These are phyloP conservation scores for Ploceus nigricollis DNA, from an alignment of 2,113 vertebrate genomes.

Conservation along the genomic window DNA sequence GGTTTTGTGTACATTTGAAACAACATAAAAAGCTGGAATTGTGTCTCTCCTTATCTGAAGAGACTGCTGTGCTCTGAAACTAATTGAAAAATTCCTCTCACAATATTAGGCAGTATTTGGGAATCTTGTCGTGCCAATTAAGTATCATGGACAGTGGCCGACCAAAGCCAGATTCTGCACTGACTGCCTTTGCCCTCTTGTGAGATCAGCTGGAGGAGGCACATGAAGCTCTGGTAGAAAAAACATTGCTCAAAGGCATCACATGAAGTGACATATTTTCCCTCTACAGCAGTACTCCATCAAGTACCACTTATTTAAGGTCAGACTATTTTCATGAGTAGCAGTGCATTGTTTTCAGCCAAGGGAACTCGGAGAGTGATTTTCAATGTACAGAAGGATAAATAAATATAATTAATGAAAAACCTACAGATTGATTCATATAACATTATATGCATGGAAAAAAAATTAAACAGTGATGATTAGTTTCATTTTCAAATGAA, in stretches of 20 bases:
- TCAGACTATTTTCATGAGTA: not conserved
- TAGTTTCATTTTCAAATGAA: not conserved
- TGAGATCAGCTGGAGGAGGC: not conserved
- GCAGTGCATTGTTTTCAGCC: not conserved
- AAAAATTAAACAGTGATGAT: not conserved
- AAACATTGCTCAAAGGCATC: not conserved
- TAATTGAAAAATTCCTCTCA: not conserved
- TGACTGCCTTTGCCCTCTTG: not conserved
- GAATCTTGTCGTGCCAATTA: not conserved
- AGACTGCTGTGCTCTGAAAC: not conserved
- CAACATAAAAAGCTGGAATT: not conserved
- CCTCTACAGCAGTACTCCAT: not conserved
- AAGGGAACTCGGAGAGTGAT: accelerated
- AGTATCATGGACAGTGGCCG: not conserved
- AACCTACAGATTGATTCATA: not conserved
- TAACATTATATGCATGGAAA: not conserved
- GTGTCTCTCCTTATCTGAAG: not conserved
- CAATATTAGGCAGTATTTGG: not conserved
- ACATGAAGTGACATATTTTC: not conserved
- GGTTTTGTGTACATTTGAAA: not conserved
- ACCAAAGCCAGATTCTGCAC: not conserved
- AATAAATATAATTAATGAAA: not conserved
- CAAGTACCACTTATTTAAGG: not conserved
- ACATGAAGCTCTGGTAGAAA: not conserved
- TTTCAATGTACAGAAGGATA: not conserved